phyloP scores from a whole-genome alignment of 2,797 vertebrate species.

The Alauda arvensis region DNA sequence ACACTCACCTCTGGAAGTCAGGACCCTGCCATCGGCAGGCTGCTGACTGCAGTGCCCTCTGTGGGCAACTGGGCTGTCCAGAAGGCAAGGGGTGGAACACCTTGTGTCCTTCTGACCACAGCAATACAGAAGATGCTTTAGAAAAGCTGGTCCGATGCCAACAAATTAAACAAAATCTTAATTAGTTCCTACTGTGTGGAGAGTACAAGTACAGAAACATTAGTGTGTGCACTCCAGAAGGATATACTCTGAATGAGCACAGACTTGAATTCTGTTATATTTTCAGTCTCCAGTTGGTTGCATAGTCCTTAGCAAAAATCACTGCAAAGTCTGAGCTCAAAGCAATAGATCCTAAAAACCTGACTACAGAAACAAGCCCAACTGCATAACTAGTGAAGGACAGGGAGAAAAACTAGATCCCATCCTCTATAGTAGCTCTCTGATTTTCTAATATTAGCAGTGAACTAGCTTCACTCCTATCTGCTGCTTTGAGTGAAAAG shows the following conservation, averaged over 20 bases:
- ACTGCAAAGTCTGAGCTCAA: not conserved
- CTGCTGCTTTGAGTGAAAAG: not conserved
- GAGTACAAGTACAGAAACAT: not conserved
- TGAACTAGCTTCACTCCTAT: not conserved
- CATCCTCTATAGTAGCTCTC: not conserved
- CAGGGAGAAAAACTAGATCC: not conserved
- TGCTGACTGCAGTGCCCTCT: not conserved
- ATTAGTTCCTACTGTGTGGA: not conserved
- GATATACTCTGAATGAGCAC: not conserved
- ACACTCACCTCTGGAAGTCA: not conserved
- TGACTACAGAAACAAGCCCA: not conserved
- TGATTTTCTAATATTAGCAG: not conserved
- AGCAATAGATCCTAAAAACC: not conserved
- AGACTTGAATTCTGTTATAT: not conserved
- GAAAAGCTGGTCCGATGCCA: not conserved
- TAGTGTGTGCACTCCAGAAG: not conserved
- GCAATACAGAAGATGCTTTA: not conserved
- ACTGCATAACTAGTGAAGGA: not conserved
- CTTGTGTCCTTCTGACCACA: not conserved
- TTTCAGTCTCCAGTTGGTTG: not conserved
- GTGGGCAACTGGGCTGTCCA: not conserved
- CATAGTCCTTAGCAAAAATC: not conserved
- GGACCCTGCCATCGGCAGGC: not conserved
- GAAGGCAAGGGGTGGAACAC: not conserved
- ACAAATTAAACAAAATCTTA: not conserved